A percentile compares a stretch with the other conserved stretches of the same genome.
Evolutionary conservation across 2,888 invertebrate genomes (phyloP).

Genomic region (Macrosoma leucophasiata): DNA sequence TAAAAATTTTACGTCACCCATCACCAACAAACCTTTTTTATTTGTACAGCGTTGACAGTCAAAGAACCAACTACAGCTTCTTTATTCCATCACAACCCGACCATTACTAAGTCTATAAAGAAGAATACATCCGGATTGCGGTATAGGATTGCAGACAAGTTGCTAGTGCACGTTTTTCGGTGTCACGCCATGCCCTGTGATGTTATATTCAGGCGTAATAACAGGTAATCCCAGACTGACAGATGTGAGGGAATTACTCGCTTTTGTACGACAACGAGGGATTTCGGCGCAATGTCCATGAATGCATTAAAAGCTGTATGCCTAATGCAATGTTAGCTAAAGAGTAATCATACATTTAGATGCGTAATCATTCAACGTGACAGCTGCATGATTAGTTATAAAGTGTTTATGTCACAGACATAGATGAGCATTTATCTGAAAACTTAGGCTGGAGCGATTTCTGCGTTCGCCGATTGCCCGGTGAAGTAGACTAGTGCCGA

Average conservation of each 20-base stretch:
- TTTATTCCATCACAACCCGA: too few relatives aligned
- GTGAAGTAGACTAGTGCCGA: too few relatives aligned
- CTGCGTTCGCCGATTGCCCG: too few relatives aligned
- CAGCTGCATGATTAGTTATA: too few relatives aligned
- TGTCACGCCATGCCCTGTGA: slow-evolving; percentile 33
- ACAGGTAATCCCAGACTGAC: slow-evolving; percentile 36
- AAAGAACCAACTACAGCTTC: too few relatives aligned
- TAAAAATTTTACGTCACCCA: too few relatives aligned
- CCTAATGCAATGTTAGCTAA: slow-evolving; percentile 33
- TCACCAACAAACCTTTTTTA: too few relatives aligned
- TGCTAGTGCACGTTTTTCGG: slow-evolving; percentile 24
- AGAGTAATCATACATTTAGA: slow-evolving; percentile 23
- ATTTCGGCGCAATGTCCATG: slow-evolving; percentile 42
- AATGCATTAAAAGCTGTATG: slow-evolving; percentile 37
- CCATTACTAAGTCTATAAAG: too few relatives aligned
- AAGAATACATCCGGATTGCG: slow-evolving; percentile 21
- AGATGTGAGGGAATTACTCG: slow-evolving; percentile 42
- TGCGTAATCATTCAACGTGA: slow-evolving; percentile 3
- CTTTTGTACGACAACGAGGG: slow-evolving; percentile 42
- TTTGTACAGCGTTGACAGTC: too few relatives aligned
- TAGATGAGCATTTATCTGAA: too few relatives aligned
- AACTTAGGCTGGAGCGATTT: too few relatives aligned
- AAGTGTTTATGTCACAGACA: too few relatives aligned
- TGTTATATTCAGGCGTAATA: slow-evolving; percentile 52
- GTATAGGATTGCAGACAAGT: slow-evolving; percentile 20